A percentile compares a stretch with the other conserved stretches of the same genome.
Evolutionary conservation across 2,888 invertebrate species (phyloP).

Genomic region (Macrophya alboannulata): DNA sequence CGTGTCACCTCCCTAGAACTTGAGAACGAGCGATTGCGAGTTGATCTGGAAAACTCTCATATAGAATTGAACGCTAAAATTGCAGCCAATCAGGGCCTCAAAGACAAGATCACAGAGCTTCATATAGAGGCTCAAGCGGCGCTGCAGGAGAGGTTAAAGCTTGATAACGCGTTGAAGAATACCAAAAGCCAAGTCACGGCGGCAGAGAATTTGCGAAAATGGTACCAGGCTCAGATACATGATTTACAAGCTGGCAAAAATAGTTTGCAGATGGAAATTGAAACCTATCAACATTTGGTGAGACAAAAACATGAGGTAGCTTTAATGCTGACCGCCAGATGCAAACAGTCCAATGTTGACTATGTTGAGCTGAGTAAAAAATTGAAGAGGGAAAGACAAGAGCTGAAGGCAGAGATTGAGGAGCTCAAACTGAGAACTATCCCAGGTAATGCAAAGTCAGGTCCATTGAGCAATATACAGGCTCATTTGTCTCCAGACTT

Average conservation of each 20-base stretch:
- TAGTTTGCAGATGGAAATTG: constrained; percentile 69
- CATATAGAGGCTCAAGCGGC: constrained; percentile 70
- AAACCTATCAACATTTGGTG: constrained; percentile 70
- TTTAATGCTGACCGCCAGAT: constrained; percentile 64
- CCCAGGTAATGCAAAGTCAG: background rate
- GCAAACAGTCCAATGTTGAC: constrained; percentile 68
- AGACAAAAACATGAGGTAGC: constrained; percentile 69
- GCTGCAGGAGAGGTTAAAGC: constrained; percentile 69
- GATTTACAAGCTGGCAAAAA: constrained; percentile 69
- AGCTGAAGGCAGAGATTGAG: constrained; percentile 63
- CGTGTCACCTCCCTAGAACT: constrained; percentile 68
- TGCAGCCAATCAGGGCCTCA: constrained; percentile 72
- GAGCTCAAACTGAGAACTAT: constrained; percentile 48
- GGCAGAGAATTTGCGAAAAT: constrained; percentile 69
- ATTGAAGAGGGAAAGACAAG: constrained; percentile 67
- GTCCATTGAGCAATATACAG: background rate
- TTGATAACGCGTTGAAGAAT: constrained; percentile 68
- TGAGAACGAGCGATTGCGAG: constrained; percentile 71
- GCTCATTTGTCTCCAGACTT: constrained; percentile 53
- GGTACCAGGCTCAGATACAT: constrained; percentile 72
- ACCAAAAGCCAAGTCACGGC: constrained; percentile 64
- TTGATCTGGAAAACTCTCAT: constrained; percentile 69
- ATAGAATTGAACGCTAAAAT: constrained; percentile 72
- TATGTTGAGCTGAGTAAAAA: constrained; percentile 65
- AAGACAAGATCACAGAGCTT: constrained; percentile 71